Percentiles rank a stretch among this genome's conserved stretches.
Conservation (phyloP, 2,888 invertebrate genomes). For the Apotomis betuletana region DNA sequence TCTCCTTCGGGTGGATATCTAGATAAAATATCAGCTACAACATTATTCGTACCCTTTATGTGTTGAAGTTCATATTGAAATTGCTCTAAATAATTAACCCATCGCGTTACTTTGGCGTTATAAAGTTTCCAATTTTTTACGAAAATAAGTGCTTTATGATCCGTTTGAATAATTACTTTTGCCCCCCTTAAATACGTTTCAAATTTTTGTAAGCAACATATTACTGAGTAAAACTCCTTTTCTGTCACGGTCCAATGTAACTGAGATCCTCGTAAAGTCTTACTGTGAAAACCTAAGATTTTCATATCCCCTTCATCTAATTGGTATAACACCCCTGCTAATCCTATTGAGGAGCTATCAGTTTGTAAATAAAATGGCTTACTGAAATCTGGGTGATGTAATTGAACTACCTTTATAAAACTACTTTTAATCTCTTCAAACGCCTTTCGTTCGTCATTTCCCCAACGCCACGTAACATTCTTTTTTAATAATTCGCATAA, state of each 20-base stretch:
- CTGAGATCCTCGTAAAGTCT: constrained; percentile 41
- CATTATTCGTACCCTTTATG: constrained; percentile 41
- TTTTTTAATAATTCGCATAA: constrained; percentile 45
- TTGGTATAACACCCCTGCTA: constrained; percentile 47
- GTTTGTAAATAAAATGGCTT: constrained; percentile 47
- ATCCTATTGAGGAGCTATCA: constrained; percentile 44
- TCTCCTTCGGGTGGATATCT: constrained; percentile 39
- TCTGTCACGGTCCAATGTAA: constrained; percentile 48
- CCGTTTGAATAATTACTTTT: constrained; percentile 45
- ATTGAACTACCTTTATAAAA: constrained; percentile 41
- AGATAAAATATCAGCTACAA: constrained; percentile 42
- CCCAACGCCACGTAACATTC: constrained; percentile 42
- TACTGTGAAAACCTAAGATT: constrained; percentile 44
- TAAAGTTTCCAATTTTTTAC: constrained; percentile 47
- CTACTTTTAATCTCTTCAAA: constrained; percentile 44
- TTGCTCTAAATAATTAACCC: constrained; percentile 47
- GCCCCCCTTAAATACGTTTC: constrained; percentile 48
- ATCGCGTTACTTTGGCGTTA: constrained; percentile 44
- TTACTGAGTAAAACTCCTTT: constrained; percentile 48
- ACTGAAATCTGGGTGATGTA: constrained; percentile 41
- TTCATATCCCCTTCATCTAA: constrained; percentile 36
- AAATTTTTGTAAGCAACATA: constrained; percentile 46
- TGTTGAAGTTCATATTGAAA: constrained; percentile 47
- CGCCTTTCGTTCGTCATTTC: constrained; percentile 26
- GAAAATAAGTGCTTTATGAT: constrained; percentile 47